Conservation (phyloP, 2,113 vertebrate genomes). For the Loxodonta africana region DNA sequence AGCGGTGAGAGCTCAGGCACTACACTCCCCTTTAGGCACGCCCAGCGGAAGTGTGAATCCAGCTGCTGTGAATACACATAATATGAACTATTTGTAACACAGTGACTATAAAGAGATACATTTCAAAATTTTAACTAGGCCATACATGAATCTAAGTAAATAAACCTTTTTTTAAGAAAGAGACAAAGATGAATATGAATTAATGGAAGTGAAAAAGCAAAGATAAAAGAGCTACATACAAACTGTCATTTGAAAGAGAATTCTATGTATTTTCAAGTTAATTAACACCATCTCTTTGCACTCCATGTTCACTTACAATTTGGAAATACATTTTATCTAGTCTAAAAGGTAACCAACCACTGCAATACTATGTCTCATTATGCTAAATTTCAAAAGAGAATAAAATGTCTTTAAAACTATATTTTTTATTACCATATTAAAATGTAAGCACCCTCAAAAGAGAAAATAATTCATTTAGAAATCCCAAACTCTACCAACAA, state of each 20-base stretch:
- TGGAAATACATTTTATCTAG: constrained; percentile 64
- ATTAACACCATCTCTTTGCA: constrained; percentile 56
- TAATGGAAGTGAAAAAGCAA: constrained; percentile 53
- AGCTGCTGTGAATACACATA: not conserved
- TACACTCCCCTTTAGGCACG: not conserved
- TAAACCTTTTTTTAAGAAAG: constrained; percentile 18
- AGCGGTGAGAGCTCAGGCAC: not conserved
- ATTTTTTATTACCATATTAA: constrained; percentile 56
- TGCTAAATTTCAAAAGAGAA: constrained; percentile 64
- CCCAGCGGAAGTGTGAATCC: not conserved
- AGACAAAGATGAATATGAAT: constrained; percentile 7
- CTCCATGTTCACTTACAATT: constrained; percentile 32
- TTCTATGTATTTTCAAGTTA: constrained; percentile 40
- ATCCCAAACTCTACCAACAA: constrained; percentile 72
- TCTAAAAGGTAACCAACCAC: constrained; percentile 51
- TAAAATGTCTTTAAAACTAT: constrained; percentile 22
- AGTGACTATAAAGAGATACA: not conserved
- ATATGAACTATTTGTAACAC: not conserved
- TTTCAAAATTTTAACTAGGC: not conserved
- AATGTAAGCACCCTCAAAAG: constrained; percentile 72
- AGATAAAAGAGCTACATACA: constrained; percentile 33
- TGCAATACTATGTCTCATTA: constrained; percentile 30
- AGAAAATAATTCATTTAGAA: constrained; percentile 78
- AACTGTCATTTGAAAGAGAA: constrained; percentile 29
- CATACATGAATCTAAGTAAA: constrained; percentile 45